phyloP scores from a whole-genome alignment of 2,888 invertebrate genomes.

The Agrilus mali region DNA sequence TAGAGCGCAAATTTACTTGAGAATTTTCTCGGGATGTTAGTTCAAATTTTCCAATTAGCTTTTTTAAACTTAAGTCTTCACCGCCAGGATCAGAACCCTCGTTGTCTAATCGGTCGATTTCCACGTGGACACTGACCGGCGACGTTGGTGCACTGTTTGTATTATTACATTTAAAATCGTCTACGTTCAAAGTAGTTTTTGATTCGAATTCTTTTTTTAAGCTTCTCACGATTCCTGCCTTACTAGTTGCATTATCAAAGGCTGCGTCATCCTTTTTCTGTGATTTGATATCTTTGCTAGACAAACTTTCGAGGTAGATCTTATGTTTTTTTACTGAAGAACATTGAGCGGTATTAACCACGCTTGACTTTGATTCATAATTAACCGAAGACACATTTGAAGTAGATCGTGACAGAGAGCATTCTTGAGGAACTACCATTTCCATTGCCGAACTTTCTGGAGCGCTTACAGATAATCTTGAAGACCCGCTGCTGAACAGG shows the following conservation, averaged over 20 bases:
- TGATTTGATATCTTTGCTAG: constrained; percentile 27
- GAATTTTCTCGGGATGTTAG: constrained; percentile 22
- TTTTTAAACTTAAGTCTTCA: constrained; percentile 60
- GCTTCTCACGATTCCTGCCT: constrained; percentile 67
- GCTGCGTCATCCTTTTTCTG: constrained; percentile 29
- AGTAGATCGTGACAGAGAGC: constrained; percentile 27
- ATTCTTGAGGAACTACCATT: constrained; percentile 22
- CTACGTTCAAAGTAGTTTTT: constrained; percentile 35
- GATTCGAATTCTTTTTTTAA: constrained; percentile 84
- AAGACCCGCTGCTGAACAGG: constrained; percentile 20
- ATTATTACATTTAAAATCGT: constrained; percentile 19
- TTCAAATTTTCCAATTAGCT: constrained; percentile 66
- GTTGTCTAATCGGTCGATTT: constrained; percentile 19
- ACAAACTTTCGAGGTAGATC: constrained; percentile 37
- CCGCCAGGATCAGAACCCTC: constrained; percentile 19
- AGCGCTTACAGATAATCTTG: constrained; percentile 47
- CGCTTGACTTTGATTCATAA: constrained; percentile 32
- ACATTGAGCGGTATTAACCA: constrained; percentile 36
- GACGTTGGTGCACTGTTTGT: constrained; percentile 48
- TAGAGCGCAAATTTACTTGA: constrained; percentile 20
- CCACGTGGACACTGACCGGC: constrained; percentile 46
- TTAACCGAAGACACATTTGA: constrained; percentile 25
- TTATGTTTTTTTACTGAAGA: constrained; percentile 42
- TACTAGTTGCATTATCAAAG: constrained; percentile 26
- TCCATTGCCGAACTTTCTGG: constrained; percentile 42